phyloP scores from a whole-genome alignment of 2,113 vertebrate species.

The Etheostoma spectabile region DNA sequence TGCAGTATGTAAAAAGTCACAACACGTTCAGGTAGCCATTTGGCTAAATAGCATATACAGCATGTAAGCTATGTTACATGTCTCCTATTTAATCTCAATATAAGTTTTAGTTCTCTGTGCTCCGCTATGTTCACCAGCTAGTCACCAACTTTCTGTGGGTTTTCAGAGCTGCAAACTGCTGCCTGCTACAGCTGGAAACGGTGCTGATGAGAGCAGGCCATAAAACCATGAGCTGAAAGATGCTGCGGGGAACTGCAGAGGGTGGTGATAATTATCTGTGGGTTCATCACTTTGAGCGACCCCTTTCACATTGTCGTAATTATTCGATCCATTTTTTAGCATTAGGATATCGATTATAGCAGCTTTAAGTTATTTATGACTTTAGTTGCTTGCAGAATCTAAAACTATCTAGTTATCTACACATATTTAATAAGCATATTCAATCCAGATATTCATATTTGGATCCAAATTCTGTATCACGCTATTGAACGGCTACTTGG shows the following conservation, averaged over 20 bases:
- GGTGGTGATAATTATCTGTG: background rate
- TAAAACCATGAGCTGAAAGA: background rate
- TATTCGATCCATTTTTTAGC: background rate
- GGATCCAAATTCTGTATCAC: background rate
- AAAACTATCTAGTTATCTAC: background rate
- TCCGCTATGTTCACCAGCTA: background rate
- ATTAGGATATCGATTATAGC: background rate
- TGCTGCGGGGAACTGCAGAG: too few relatives aligned
- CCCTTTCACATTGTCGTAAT: background rate
- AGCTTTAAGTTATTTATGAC: background rate
- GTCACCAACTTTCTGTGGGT: background rate
- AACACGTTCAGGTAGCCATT: background rate
- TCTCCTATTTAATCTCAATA: background rate
- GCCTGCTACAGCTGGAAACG: background rate
- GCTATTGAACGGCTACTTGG: background rate
- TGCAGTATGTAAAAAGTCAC: background rate
- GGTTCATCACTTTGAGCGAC: background rate
- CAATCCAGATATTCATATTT: background rate
- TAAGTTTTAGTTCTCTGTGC: too few relatives aligned
- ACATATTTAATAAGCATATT: background rate
- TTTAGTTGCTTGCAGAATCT: background rate
- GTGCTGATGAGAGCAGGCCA: conserved; percentile 1
- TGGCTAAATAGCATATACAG: background rate
- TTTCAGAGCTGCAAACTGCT: background rate
- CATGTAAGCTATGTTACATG: background rate